Evolutionary conservation across 2,113 vertebrate species (phyloP), one percentile per base, ranked within the genome.

Genomic region (Suncus etruscus): DNA sequence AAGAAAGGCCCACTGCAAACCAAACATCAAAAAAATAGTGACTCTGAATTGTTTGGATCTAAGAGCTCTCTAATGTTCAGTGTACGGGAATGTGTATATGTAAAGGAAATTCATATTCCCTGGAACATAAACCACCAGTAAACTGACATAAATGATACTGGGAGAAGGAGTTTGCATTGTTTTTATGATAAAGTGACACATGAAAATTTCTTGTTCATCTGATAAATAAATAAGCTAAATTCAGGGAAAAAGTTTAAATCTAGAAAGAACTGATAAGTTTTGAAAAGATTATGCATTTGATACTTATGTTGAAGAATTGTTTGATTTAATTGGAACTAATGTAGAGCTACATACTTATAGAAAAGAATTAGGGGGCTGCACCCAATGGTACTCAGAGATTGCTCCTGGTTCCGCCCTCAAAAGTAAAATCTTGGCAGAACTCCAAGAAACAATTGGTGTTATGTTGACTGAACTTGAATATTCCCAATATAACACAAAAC

Each of bases 191-290:
- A 78, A 78, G 29, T 31, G 39, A 66, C 32, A 10, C 16, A 12
- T 18, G n/a, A 86, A 27, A 61, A 75, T 83, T 70, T 95, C 32
- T 92, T 61, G n/a, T 76, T 32, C 7, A 4, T 3, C 58, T 72
- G 66, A 74, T 31, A 82, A 85, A 81, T 84, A 89, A 90, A 82
- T 8, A 32, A 77, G 27, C 48, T 74, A 45, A 87, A 27, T 5
- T 81, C 47, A 79, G 39, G 5, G 5, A 39, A 39, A 39, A 39
- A 39, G 5, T 39, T 39, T 39, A 39, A 5, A 3, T 39, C 39
- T 81, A 83, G 39, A 77, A 65, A 70, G 0, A 65, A 31, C 27
- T 69, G n/a, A 0, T 50, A 32, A 48, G 18, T 47, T 61, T 61
- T 22, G 58, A 61, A 61, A 61, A 8, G 16, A 15, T 54, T 54